Evolutionary conservation across 2,113 vertebrate species (phyloP), one percentile per base, ranked within the genome.

Genomic region (Tamias sibiricus): DNA sequence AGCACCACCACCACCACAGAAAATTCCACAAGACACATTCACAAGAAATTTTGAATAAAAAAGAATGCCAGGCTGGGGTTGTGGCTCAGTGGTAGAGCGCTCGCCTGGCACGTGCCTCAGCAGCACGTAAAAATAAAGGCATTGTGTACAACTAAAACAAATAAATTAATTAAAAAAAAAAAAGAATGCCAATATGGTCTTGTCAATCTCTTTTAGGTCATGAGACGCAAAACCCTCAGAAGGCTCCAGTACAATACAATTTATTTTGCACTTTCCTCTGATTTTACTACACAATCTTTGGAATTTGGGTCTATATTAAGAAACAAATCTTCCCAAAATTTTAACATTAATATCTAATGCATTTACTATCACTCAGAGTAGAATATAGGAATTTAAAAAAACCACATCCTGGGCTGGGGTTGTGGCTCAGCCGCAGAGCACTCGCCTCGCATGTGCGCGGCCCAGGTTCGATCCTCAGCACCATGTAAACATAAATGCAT

Each of bases 311-410:
- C 72, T 90, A 82, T 32, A 59, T 22, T 44, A 83, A 96, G 90
- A 80, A 96, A 87, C 17, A 83, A 77, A 80, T 57, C 16, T 81
- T 95, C 62, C 87, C 37, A 20, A 88, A 80, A 83, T 84, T 89
- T 84, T 81, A 89, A 91, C 62, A 80, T 89, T 76, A 96, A 74
- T n/a, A 76, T 91, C 85, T 74, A 95, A 95, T 94, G 32, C 32
- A 87, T 37, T 22, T 68, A 66, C 19, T 64, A 40, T 76, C 80
- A 76, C 32, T 88, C 14, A 83, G 49, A 71, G 7, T 49, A 8
- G 30, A 91, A 77, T 13, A 37, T 0, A 71, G 22, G 16, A 79
- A 20, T 86, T 77, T 91, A 92, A 95, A 47, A 47, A 11, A 47
- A 49, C n/a, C n/a, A n/a, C n/a, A n/a, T n/a, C n/a, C n/a, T n/a